Evolutionary conservation across 2,888 invertebrate genomes (phyloP), one percentile per base, ranked within the genome.

Genomic region (Pristionchus arcanus): DNA sequence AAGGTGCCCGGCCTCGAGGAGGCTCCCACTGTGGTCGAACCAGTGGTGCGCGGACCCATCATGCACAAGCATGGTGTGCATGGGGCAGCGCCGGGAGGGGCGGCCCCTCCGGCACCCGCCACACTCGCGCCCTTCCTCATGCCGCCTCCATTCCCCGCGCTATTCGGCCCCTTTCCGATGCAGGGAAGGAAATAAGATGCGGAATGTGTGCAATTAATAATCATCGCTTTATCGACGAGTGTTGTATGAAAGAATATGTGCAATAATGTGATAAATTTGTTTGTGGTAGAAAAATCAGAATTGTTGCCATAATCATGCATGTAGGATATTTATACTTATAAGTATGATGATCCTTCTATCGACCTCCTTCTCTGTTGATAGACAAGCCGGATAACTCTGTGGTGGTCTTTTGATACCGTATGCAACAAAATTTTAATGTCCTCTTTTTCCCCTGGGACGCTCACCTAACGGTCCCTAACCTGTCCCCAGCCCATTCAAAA

Each of bases 131-230:
- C 85, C 13, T 71, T 93, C 2, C 92, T 91, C 77, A 91, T 90
- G n/a, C 91, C 92, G 4, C 92, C 92, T 34, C 91, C 92, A 68
- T 92, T 93, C 85, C 91, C 92, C 11, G 91, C 93, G 37, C 91
- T 94, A 66, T 88, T 88, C 87, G 87, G 87, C 16, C 87, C 87
- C 11, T 88, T 88, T 55, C 87, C 87, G 11, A 25, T 84, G 31
- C 34, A 42, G n/a, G 81, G 49, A 49, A 28, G 81, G 49, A 49
- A 81, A 28, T 28, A 28, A 53, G 37, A 37, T 71, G 34, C 11
- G 9, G 21, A 71, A 19, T 31, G 34, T 49, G 13, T 49, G 13
- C 42, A 34, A 34, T 71, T 71, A 71, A 71, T 71, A 71, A 71
- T 28, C 34, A 34, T 34, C 34, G 71, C 71, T 71, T 71, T 71